These are phyloP conservation scores for Pocillopora verrucosa DNA, from an alignment of 64 coral and sea anemone genomes.

Conservation along the genomic window DNA sequence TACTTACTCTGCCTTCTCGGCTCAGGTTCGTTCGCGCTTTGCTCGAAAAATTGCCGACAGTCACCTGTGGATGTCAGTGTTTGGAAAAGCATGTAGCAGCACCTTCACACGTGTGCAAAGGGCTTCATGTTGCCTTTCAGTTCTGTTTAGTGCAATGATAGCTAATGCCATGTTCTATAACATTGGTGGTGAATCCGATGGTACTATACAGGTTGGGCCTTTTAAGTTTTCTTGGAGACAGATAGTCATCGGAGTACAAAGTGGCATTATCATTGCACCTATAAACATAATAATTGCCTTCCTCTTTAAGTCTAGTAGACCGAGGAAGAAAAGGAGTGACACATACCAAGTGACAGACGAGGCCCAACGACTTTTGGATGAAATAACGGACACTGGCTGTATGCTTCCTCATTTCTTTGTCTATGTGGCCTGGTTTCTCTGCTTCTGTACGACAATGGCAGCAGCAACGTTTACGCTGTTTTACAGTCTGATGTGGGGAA, in stretches of 20 bases:
- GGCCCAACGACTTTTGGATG: background rate
- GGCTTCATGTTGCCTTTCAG: slow-evolving; percentile 56
- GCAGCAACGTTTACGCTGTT: slow-evolving; percentile 72
- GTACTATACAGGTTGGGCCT: slow-evolving; percentile 58
- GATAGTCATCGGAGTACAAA: slow-evolving; percentile 78
- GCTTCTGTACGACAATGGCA: slow-evolving; percentile 48
- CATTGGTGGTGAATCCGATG: slow-evolving; percentile 45
- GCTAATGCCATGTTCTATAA: slow-evolving; percentile 84
- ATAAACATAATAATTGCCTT: slow-evolving; percentile 67
- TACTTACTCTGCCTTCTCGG: slow-evolving; percentile 3
- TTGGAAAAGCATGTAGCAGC: slow-evolving; percentile 49
- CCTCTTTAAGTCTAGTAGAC: slow-evolving; percentile 50
- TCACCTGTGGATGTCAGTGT: slow-evolving; percentile 73
- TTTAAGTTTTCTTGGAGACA: slow-evolving; percentile 60
- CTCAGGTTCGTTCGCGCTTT: slow-evolving; percentile 26
- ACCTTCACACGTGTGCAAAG: slow-evolving; percentile 69
- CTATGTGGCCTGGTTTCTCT: slow-evolving; percentile 76
- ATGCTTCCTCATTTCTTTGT: slow-evolving; percentile 56
- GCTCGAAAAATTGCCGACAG: slow-evolving; percentile 50
- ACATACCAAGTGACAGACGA: slow-evolving; percentile 10
- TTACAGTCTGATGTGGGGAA: slow-evolving; percentile 84
- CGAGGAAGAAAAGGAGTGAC: background rate
- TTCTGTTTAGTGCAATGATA: slow-evolving; percentile 65
- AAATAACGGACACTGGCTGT: background rate
- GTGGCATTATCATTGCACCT: slow-evolving; percentile 70